Percentiles rank a stretch among this genome's conserved stretches.
Evolutionary conservation across 2,888 invertebrate genomes (phyloP).

Genomic region (Trisateles emortualis): DNA sequence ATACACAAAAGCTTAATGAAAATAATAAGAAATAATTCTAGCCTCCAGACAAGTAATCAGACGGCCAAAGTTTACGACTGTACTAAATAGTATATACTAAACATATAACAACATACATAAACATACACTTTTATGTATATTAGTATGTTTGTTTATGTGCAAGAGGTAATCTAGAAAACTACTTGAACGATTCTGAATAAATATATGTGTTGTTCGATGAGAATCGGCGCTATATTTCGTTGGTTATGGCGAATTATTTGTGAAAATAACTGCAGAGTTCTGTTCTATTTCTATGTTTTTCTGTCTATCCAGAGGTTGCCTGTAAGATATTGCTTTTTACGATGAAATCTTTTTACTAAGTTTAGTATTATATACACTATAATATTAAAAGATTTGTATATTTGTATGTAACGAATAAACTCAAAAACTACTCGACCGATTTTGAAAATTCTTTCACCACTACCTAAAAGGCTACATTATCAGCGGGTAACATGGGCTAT

Average conservation of each 20-base stretch:
- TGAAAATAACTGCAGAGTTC: neutral
- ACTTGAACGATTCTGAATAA: slow-evolving; percentile 15
- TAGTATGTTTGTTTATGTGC: slow-evolving; percentile 25
- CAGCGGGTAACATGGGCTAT: no score
- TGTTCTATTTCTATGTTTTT: no score
- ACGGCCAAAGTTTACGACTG: slow-evolving; percentile 8
- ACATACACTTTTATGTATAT: slow-evolving; percentile 32
- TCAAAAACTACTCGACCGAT: no score
- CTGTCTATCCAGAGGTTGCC: no score
- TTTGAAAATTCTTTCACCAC: no score
- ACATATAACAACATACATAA: slow-evolving; percentile 13
- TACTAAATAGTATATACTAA: slow-evolving; percentile 17
- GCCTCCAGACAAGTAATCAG: slow-evolving; percentile 14
- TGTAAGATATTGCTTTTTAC: no score
- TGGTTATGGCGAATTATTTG: slow-evolving; percentile 1
- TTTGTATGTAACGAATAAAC: no score
- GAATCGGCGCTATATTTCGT: neutral
- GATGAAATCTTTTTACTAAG: no score
- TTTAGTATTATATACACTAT: no score
- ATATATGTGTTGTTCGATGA: neutral
- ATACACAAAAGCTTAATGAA: no score
- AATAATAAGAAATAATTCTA: neutral
- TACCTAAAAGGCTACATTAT: no score
- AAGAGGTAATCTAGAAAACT: slow-evolving; percentile 20
- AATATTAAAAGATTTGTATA: no score